Evolutionary conservation across 2,113 vertebrate species (phyloP).

Genomic region (Hippocampus mohnikei): DNA sequence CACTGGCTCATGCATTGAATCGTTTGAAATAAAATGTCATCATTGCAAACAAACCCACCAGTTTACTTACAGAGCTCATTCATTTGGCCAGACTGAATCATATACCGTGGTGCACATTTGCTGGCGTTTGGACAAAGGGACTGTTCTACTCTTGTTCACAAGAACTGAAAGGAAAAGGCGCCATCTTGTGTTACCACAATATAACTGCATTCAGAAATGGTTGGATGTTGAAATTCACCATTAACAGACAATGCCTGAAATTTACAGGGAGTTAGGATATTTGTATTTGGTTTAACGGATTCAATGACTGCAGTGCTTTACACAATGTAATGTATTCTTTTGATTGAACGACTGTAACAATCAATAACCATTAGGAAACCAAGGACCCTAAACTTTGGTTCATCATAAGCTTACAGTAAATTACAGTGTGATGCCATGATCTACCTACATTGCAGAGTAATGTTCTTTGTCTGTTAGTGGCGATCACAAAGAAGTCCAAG

Average conservation of each 20-base stretch:
- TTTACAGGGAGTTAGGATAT: not conserved
- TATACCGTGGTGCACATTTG: not conserved
- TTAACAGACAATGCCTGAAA: not conserved
- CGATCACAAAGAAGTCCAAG: constrained; percentile 73
- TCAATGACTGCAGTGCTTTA: not conserved
- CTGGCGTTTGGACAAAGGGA: not conserved
- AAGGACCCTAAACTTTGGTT: no score
- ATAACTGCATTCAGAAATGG: constrained; percentile 25
- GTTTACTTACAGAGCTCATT: not conserved
- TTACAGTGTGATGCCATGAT: not conserved
- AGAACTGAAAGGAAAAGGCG: constrained; percentile 44
- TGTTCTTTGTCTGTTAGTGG: constrained; percentile 49
- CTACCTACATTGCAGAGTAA: not conserved
- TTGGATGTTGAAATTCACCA: not conserved
- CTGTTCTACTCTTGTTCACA: not conserved
- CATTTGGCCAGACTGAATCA: not conserved
- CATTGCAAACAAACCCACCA: not conserved
- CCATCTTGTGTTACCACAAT: constrained; percentile 45
- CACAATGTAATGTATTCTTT: not conserved
- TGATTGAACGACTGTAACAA: not conserved
- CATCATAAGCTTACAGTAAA: not conserved
- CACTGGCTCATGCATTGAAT: not conserved
- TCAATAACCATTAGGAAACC: not conserved
- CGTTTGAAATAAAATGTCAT: not conserved
- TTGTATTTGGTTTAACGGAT: not conserved